phyloP scores from a whole-genome alignment of 2,797 vertebrate genomes.

The Synaphobranchus kaupii region DNA sequence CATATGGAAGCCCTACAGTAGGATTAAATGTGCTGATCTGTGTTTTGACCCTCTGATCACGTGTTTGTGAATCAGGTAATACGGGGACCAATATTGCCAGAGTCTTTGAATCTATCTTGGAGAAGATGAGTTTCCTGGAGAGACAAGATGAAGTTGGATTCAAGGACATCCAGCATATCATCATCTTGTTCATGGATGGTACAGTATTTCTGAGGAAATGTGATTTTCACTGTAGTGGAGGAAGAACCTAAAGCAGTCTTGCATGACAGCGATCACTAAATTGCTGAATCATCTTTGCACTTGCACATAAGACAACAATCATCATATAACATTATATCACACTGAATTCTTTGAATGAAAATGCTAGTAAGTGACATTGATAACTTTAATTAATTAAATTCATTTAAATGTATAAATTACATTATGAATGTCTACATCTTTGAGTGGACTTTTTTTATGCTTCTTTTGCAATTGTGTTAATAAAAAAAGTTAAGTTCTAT shows the following conservation, averaged over 20 bases:
- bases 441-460: not conserved
- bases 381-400: not conserved
- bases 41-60: not conserved
- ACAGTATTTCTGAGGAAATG: not conserved
- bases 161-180: constrained; percentile 31
- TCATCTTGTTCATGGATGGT: constrained; percentile 39
- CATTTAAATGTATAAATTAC: not conserved
- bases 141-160: not conserved
- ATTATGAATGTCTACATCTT: not conserved
- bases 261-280: not conserved
- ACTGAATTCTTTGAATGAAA: too few relatives aligned
- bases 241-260: not conserved
- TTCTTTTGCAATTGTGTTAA: not conserved
- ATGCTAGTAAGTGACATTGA: not conserved
- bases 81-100: constrained; percentile 27
- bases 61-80: constrained; percentile 20
- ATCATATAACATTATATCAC: not conserved
- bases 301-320: too few relatives aligned
- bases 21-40: not conserved
- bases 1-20: not conserved
- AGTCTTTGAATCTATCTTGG: constrained; percentile 16
- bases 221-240: not conserved
- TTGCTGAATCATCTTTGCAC: not conserved
- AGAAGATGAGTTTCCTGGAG: constrained; percentile 23
- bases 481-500: not conserved